phyloP scores from a whole-genome alignment of 2,797 vertebrate genomes.

The Squalus acanthias region DNA sequence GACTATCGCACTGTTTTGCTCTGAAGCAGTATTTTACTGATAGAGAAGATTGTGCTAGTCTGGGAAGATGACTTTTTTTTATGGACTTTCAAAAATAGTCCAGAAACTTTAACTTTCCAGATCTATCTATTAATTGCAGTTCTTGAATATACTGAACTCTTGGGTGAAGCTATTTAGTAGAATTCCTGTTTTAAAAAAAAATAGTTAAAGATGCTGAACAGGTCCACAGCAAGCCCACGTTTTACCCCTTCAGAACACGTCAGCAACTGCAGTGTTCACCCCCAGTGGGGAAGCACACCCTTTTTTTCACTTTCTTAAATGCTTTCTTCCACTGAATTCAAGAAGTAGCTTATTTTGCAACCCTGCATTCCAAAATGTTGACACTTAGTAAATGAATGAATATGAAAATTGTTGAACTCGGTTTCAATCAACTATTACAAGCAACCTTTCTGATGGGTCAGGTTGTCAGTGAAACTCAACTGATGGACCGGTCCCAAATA shows the following conservation, averaged over 20 bases:
- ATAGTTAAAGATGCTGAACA: neutral
- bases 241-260: neutral
- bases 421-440: neutral
- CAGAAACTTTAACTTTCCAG: neutral
- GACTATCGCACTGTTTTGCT: too few relatives aligned
- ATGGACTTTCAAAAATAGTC: neutral
- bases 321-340: neutral
- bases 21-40: neutral
- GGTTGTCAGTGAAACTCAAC: neutral
- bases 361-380: neutral
- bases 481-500: too few relatives aligned
- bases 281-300: accelerated
- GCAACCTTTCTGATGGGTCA: neutral
- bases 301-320: neutral
- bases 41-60: neutral
- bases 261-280: neutral
- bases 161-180: neutral
- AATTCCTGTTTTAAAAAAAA: neutral
- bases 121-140: neutral
- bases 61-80: neutral
- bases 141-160: neutral
- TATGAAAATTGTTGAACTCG: neutral
- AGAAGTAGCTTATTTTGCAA: neutral
- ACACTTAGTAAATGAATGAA: neutral
- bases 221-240: neutral